These are phyloP conservation scores for Athene cunicularia DNA, from an alignment of 2,113 vertebrate genomes.

Conservation along the genomic window DNA sequence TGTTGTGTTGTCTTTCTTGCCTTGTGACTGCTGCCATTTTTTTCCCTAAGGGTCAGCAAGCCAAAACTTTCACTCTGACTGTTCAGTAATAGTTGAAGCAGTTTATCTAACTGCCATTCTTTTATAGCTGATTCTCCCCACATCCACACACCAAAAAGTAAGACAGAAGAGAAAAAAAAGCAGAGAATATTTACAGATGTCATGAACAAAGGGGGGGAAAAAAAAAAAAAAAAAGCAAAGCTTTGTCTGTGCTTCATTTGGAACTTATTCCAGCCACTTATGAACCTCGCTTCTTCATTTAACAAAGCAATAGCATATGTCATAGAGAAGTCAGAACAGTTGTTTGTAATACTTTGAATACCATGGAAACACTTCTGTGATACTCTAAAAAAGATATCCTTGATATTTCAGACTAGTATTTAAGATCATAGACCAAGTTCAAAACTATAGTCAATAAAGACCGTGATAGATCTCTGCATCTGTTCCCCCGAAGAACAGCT, in stretches of 20 bases:
- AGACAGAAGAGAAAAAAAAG: too few relatives aligned
- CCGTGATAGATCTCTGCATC: fast-evolving
- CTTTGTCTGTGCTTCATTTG: not conserved
- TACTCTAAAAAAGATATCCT: not conserved
- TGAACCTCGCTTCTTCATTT: not conserved
- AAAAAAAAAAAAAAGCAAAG: not conserved
- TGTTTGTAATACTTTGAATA: not conserved
- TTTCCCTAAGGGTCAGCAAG: not conserved
- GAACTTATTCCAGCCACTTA: not conserved
- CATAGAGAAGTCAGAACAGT: not conserved
- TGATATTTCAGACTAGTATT: not conserved
- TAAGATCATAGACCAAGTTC: not conserved
- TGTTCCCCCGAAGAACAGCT: not conserved
- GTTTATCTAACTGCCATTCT: not conserved
- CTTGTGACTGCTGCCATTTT: not conserved
- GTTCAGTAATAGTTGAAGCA: not conserved
- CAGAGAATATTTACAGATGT: not conserved
- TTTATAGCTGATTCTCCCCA: not conserved
- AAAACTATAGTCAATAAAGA: not conserved
- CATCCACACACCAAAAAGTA: too few relatives aligned
- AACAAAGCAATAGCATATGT: not conserved
- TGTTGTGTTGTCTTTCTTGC: not conserved
- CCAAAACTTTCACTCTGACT: not conserved
- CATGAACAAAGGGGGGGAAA: not conserved
- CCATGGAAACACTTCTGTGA: not conserved